These are phyloP conservation scores for Leucophora obtusa DNA, from an alignment of 2,888 invertebrate genomes.

Conservation along the genomic window DNA sequence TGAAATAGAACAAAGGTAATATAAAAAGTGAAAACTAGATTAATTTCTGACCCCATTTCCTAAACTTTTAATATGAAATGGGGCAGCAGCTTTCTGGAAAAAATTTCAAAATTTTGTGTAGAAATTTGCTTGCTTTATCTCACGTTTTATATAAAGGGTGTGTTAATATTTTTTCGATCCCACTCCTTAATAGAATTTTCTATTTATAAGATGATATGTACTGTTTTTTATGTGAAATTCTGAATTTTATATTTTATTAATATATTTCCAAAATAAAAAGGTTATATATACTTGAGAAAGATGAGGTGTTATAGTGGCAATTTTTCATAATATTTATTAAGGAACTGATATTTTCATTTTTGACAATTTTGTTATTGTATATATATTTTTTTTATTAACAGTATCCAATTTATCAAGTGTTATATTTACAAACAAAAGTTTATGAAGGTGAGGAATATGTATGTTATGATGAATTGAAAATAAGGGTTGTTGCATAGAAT, in stretches of 20 bases:
- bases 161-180: too few relatives aligned
- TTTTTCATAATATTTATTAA: conserved; percentile 37
- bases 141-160: too few relatives aligned
- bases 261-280: not conserved
- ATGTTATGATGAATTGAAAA: conserved; percentile 5
- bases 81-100: too few relatives aligned
- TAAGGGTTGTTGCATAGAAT: conserved; percentile 10
- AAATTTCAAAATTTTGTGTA: too few relatives aligned
- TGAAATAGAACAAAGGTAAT: too few relatives aligned
- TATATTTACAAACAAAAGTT: not conserved
- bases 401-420: conserved; percentile 20
- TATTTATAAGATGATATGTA: conserved; percentile 4
- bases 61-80: too few relatives aligned
- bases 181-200: conserved; percentile 28
- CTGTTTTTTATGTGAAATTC: conserved; percentile 3
- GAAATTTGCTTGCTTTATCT: too few relatives aligned
- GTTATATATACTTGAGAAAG: conserved; percentile 11
- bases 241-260: conserved; percentile 1
- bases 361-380: conserved; percentile 4
- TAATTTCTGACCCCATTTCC: too few relatives aligned
- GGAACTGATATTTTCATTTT: conserved; percentile 15
- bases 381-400: conserved; percentile 10
- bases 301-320: conserved; percentile 46
- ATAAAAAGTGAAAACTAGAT: too few relatives aligned
- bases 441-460: conserved; percentile 4